Evolutionary conservation across 2,888 invertebrate genomes (phyloP).

Genomic region (Sycophila texana): DNA sequence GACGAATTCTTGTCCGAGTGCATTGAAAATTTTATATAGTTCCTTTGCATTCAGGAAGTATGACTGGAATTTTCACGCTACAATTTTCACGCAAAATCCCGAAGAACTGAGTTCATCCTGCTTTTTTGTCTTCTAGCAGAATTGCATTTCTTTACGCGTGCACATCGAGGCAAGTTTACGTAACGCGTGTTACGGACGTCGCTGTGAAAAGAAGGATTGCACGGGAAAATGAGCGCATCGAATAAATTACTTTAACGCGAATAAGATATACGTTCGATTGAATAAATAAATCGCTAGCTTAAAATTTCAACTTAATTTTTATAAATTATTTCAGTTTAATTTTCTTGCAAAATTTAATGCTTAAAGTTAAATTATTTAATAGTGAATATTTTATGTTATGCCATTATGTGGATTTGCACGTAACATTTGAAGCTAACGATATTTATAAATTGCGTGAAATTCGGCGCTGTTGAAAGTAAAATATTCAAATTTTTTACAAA

Average conservation of each 20-base stretch:
- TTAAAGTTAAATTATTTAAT: too few relatives aligned
- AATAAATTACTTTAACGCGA: not conserved
- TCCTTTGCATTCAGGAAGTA: not conserved
- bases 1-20: too few relatives aligned
- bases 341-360: too few relatives aligned
- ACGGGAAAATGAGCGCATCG: slow-evolving; percentile 21
- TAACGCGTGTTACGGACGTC: slow-evolving; percentile 49
- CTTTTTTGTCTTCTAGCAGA: not conserved
- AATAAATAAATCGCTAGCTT: not conserved
- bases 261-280: not conserved
- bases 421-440: too few relatives aligned
- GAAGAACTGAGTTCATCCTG: not conserved
- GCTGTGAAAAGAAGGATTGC: slow-evolving; percentile 17
- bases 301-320: not conserved
- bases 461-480: too few relatives aligned
- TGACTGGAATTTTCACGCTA: not conserved
- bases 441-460: too few relatives aligned
- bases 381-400: too few relatives aligned
- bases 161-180: slow-evolving; percentile 42
- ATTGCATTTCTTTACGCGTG: not conserved
- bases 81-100: too few relatives aligned
- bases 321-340: not conserved
- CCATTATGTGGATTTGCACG: too few relatives aligned
- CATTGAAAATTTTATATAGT: not conserved
- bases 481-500: too few relatives aligned